phyloP scores from a whole-genome alignment of 2,888 invertebrate species.

The Portevinia maculata region DNA sequence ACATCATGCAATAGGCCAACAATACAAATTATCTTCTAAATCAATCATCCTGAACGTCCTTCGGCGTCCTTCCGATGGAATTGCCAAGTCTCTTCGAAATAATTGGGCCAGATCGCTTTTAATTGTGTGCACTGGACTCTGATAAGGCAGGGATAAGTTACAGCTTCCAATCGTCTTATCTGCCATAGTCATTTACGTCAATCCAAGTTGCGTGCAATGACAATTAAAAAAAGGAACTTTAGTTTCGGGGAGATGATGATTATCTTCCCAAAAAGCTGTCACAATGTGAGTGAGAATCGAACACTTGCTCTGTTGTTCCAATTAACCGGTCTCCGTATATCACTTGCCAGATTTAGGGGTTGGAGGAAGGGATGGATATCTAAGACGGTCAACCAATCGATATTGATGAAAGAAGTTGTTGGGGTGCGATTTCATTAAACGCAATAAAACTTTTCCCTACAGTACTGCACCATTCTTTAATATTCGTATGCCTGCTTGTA shows the following conservation, averaged over 20 bases:
- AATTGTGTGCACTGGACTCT: slow-evolving; percentile 58
- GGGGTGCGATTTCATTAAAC: slow-evolving; percentile 62
- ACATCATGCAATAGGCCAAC: slow-evolving; percentile 27
- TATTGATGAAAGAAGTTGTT: slow-evolving; percentile 13
- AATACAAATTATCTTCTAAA: slow-evolving; percentile 66
- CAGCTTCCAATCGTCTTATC: slow-evolving; percentile 49
- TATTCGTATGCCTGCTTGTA: slow-evolving; percentile 15
- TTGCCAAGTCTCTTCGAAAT: slow-evolving; percentile 64
- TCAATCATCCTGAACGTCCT: slow-evolving; percentile 68
- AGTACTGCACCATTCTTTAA: not conserved
- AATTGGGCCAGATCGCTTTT: slow-evolving; percentile 57
- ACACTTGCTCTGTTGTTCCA: slow-evolving; percentile 63
- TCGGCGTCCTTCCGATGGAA: slow-evolving; percentile 46
- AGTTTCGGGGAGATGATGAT: slow-evolving; percentile 25
- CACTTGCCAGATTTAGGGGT: slow-evolving; percentile 33
- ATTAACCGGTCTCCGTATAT: slow-evolving; percentile 69
- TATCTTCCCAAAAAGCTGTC: slow-evolving; percentile 65
- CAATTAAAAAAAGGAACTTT: slow-evolving; percentile 45
- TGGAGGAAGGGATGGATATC: slow-evolving; percentile 30
- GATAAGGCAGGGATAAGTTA: slow-evolving; percentile 5
- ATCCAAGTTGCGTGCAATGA: slow-evolving; percentile 68
- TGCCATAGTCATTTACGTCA: slow-evolving; percentile 68
- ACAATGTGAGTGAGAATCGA: slow-evolving; percentile 65
- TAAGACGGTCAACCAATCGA: slow-evolving; percentile 42
- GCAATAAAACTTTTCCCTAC: slow-evolving; percentile 48